Conservation (phyloP, 2,113 vertebrate species). For the Plestiodon gilberti region DNA sequence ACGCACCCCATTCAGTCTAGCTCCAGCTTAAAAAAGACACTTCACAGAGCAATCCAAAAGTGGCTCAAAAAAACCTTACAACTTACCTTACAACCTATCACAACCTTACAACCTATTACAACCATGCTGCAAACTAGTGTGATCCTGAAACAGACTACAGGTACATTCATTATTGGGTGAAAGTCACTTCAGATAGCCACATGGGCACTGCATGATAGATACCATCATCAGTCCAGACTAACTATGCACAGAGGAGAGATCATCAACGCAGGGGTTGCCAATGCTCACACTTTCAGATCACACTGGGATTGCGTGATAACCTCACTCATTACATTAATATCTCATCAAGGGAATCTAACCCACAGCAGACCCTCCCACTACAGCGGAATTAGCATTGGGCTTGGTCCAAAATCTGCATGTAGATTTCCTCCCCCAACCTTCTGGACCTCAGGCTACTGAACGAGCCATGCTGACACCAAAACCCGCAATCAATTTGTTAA, state of each 20-base stretch:
- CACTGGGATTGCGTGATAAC: neutral
- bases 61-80: neutral
- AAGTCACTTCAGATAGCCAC: neutral
- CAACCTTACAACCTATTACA: no score
- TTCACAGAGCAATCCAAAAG: neutral
- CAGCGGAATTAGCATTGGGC: conserved; percentile 45
- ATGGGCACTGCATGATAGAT: neutral
- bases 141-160: neutral
- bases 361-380: conserved; percentile 54
- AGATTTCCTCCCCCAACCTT: conserved; percentile 62
- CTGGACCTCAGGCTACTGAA: conserved; percentile 65
- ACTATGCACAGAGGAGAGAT: neutral
- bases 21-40: neutral
- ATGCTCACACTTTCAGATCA: neutral
- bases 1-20: neutral
- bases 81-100: no score
- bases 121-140: neutral
- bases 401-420: conserved; percentile 51
- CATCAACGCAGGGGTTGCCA: neutral
- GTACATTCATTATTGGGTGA: neutral
- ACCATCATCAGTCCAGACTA: neutral
- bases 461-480: conserved; percentile 71
- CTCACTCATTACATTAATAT: conserved; percentile 5
- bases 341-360: neutral
- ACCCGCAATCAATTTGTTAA: conserved; percentile 69